Conservation (phyloP, 2,888 invertebrate species). For the Tipula lateralis region DNA sequence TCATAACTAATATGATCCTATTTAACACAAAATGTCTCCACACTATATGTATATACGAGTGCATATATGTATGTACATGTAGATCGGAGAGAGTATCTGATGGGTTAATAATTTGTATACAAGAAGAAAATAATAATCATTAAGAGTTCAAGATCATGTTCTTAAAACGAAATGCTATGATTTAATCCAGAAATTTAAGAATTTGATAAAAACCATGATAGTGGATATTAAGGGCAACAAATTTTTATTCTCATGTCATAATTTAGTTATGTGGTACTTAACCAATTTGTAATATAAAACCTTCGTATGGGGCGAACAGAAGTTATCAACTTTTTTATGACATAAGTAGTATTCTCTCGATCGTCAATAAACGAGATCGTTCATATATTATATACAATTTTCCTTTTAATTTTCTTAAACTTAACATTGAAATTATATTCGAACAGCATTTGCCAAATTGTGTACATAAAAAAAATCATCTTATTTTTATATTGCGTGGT, state of each 20-base stretch:
- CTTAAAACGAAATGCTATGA: not conserved
- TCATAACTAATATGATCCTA: conserved; percentile 11
- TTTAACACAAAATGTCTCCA: conserved; percentile 24
- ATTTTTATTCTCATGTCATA: conserved; percentile 19
- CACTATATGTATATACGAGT: not conserved
- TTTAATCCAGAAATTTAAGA: conserved; percentile 6
- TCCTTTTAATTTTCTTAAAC: not conserved
- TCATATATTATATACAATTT: not conserved
- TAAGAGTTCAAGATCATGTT: not conserved
- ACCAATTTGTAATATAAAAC: not conserved
- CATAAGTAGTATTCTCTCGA: not conserved
- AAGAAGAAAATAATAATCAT: not conserved
- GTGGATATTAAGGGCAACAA: not conserved
- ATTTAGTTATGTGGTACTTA: not conserved
- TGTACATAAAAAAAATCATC: not conserved
- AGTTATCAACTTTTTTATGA: not conserved
- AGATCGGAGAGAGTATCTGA: not conserved
- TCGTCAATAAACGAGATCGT: not conserved
- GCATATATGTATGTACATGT: not conserved
- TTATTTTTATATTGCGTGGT: conserved; percentile 24
- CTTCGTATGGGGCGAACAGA: not conserved
- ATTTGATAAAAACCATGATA: conserved; percentile 19
- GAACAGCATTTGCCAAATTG: not conserved
- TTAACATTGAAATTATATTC: not conserved
- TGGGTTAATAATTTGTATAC: not conserved